A percentile compares a stretch with the other conserved stretches of the same genome.
Evolutionary conservation across 2,797 vertebrate species (phyloP).

Genomic region (Morelia viridis): DNA sequence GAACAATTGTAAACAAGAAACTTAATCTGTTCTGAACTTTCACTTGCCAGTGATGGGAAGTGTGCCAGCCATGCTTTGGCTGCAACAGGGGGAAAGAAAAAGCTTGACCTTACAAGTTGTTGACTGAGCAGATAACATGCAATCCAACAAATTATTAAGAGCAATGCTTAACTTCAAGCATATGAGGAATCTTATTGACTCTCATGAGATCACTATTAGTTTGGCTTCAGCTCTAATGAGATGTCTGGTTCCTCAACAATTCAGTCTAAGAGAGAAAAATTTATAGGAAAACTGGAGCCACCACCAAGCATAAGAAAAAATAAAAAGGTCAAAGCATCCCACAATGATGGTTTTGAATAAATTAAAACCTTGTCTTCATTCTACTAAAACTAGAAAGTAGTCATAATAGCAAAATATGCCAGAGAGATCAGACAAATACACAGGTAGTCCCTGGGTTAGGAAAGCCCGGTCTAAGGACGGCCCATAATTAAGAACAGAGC

Average conservation of each 20-base stretch:
- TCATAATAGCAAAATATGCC: not conserved
- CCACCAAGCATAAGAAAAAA: not conserved
- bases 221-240: not conserved
- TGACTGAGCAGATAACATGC: not conserved
- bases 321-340: not conserved
- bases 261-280: not conserved
- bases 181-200: not conserved
- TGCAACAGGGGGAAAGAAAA: not conserved
- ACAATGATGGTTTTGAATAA: not conserved
- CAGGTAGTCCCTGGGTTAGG: not conserved
- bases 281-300: not conserved
- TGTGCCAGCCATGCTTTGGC: constrained; percentile 19
- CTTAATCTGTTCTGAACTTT: constrained; percentile 34
- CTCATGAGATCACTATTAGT: not conserved
- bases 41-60: constrained; percentile 33
- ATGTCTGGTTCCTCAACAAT: not conserved
- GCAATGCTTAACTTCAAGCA: not conserved
- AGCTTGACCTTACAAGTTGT: not conserved
- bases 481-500: too few relatives aligned
- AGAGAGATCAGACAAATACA: not conserved
- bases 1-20: constrained; percentile 50
- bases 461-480: too few relatives aligned
- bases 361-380: not conserved
- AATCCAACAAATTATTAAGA: not conserved
- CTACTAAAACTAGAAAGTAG: not conserved